These are phyloP conservation scores for Drosophila biarmipes DNA, from an alignment of 1,140 invertebrate genomes.

Conservation along the genomic window DNA sequence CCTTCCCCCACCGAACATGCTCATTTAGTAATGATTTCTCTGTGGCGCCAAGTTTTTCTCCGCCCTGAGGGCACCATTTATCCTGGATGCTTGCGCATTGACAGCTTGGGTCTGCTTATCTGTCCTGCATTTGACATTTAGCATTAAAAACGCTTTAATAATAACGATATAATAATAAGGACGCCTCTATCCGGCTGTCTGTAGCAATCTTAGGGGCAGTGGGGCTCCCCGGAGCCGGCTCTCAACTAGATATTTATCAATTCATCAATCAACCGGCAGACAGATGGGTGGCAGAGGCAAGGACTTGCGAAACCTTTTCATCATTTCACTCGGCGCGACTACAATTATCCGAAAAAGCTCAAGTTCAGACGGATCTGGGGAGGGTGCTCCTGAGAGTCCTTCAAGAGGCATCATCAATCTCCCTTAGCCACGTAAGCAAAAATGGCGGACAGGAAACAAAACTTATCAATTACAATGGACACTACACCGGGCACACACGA, in stretches of 20 bases:
- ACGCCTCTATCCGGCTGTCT: slow-evolving; percentile 44
- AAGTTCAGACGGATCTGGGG: slow-evolving; percentile 35
- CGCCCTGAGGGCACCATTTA: slow-evolving; percentile 34
- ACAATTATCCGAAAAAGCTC: slow-evolving; percentile 70
- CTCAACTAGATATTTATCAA: slow-evolving; percentile 75
- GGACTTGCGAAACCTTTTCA: slow-evolving; percentile 68
- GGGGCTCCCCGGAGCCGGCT: slow-evolving; percentile 13
- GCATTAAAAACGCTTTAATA: slow-evolving; percentile 83
- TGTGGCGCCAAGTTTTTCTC: slow-evolving; percentile 17
- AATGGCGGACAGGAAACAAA: slow-evolving; percentile 54
- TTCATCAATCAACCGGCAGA: slow-evolving; percentile 76
- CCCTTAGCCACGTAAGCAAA: slow-evolving; percentile 69
- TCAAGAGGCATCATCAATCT: slow-evolving; percentile 79
- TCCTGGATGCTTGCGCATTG: slow-evolving; percentile 55
- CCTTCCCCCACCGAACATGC: slow-evolving; percentile 46
- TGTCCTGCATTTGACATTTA: slow-evolving; percentile 83
- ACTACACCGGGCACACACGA: slow-evolving; percentile 16
- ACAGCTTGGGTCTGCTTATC: slow-evolving; percentile 80
- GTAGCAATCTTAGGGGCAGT: slow-evolving; percentile 49
- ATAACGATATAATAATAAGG: slow-evolving; percentile 81
- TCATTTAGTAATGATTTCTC: slow-evolving; percentile 78
- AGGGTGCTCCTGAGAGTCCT: slow-evolving; percentile 46
- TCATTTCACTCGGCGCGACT: slow-evolving; percentile 66
- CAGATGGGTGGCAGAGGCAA: slow-evolving; percentile 28
- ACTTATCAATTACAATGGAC: slow-evolving; percentile 80